Base-by-base conservation (phyloP, 2,797 vertebrate species). In the Myotis pilosus region DNA sequence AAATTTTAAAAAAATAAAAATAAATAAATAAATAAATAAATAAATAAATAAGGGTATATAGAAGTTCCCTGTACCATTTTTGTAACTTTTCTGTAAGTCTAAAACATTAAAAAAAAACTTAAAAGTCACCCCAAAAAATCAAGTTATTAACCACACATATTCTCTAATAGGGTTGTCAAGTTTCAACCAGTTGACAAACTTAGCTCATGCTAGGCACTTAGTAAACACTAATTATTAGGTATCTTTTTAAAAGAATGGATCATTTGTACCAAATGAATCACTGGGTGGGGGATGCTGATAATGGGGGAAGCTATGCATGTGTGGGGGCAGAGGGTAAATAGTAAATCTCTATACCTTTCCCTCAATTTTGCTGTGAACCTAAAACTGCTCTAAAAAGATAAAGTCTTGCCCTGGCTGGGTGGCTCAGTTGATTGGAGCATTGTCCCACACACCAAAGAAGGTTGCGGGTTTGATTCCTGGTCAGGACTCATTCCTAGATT, bases 161-260 rank as follows among this genome's bases (percentile, higher is more conserved):
- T 60, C 75, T 53, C 55, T 64, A 33, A 47, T 5, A 11, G 23
- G 8, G 20, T 33, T 84, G 38, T 80, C 94, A 5, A 66, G 8
- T 80, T 96, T 94, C 22, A 94, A 85, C 81, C 16, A 84, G 47
- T 47, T 85, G n/a, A 90, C 22, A 60, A 51, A 74, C 25, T 89
- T 82, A 71, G 25, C 9, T 93, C 76, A 94, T 64, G 6, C 64
- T 82, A 41, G 47, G 66, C 30, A 79, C 55, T 81, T 72, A 83
- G 87, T 60, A 85, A 92, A 78, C 22, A 81, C 76, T 69, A 83
- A 68, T 89, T 60, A 11, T 28, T 49, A 88, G 49, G 47, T 68
- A 38, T 66, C 62, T 95, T 66, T 41, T 57, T 51, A 28, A 6
- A 84, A 92, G 64, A 94, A 41, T 75, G 25, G 23, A 69, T 71